Conservation (phyloP, 2,113 vertebrate species). For the Heterochromis multidens region DNA sequence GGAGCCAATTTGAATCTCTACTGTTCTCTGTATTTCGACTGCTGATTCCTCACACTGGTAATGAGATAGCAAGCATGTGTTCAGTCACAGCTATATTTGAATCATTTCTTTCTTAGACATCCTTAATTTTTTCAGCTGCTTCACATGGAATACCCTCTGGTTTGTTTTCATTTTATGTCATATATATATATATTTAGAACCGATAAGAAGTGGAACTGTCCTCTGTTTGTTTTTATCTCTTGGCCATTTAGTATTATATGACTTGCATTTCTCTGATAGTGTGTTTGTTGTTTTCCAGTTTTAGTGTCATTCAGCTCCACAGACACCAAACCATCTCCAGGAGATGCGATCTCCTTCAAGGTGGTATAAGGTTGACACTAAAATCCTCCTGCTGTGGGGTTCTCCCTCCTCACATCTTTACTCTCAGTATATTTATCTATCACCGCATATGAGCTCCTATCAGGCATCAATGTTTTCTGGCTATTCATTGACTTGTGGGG, state of each 20-base stretch:
- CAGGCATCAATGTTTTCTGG: background rate
- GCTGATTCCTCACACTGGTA: background rate
- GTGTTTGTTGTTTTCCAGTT: background rate
- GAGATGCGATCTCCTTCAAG: background rate
- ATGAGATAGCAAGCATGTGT: background rate
- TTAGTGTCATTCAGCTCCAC: background rate
- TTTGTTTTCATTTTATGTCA: background rate
- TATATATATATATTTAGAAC: no score
- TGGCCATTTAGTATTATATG: no score
- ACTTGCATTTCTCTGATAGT: background rate
- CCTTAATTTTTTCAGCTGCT: background rate
- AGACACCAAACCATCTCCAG: background rate
- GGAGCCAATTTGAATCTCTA: background rate
- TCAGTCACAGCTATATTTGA: background rate
- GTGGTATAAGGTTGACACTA: background rate
- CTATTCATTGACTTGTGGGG: background rate
- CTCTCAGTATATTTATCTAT: background rate
- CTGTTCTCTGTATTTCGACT: background rate
- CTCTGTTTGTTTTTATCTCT: background rate
- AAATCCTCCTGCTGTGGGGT: background rate
- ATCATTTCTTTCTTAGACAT: background rate
- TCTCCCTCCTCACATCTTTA: background rate
- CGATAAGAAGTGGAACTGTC: rapidly evolving
- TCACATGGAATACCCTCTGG: background rate
- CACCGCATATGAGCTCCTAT: background rate